Conservation (phyloP, 2,797 vertebrate genomes). For the Bufotes viridis region DNA sequence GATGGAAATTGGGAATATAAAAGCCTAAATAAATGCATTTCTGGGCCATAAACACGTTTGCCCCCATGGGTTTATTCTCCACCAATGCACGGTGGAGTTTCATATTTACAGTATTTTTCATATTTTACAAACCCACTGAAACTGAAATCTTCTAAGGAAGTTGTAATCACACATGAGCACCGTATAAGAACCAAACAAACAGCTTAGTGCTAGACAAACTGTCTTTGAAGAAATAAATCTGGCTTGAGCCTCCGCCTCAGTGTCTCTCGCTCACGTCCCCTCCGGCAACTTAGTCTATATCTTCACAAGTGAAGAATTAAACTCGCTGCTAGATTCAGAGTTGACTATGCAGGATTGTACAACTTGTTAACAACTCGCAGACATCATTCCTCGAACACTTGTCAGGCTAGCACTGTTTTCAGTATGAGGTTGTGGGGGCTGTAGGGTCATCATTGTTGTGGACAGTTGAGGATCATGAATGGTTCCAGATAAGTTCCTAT, state of each 20-base stretch:
- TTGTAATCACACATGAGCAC: slow-evolving; percentile 37
- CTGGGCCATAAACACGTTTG: background rate
- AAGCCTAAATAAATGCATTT: background rate
- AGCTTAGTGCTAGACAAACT: slow-evolving; percentile 36
- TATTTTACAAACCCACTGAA: background rate
- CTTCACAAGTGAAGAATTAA: slow-evolving; percentile 34
- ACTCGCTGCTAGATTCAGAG: background rate
- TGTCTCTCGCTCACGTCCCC: slow-evolving; percentile 42
- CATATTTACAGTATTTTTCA: background rate
- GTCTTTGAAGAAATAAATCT: slow-evolving; percentile 48
- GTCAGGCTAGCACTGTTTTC: background rate
- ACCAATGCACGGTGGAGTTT: background rate
- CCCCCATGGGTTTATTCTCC: background rate
- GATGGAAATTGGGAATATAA: background rate
- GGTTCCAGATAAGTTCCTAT: background rate
- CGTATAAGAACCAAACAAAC: slow-evolving; percentile 13
- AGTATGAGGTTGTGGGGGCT: background rate
- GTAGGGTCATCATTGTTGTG: background rate
- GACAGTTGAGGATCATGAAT: background rate
- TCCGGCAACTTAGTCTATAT: slow-evolving; percentile 45
- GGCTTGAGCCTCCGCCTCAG: slow-evolving; percentile 32
- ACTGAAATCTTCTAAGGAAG: slow-evolving; percentile 18
- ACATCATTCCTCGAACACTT: background rate
- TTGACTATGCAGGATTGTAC: background rate
- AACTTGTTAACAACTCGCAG: background rate